These are phyloP conservation scores for Picus viridis DNA, from an alignment of 2,797 vertebrate species.

Conservation along the genomic window DNA sequence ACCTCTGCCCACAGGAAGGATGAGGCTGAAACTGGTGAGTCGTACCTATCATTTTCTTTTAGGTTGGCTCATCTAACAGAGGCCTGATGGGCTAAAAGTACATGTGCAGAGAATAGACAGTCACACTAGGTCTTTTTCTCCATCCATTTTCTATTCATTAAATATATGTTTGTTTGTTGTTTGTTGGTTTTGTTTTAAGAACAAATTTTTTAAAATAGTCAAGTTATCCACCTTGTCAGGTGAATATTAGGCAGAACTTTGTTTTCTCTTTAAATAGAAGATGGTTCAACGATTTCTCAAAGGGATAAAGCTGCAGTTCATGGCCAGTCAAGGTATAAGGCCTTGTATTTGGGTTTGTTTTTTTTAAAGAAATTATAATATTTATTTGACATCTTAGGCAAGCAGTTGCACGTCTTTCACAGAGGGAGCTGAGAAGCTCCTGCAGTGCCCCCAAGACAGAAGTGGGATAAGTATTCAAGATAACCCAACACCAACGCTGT, in stretches of 20 bases:
- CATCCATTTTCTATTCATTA: neutral
- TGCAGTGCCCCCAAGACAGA: neutral
- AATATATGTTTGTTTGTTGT: neutral
- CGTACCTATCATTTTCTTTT: neutral
- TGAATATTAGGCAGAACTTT: neutral
- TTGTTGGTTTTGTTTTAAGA: neutral
- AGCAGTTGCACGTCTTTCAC: neutral
- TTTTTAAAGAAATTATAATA: neutral
- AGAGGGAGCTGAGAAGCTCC: neutral
- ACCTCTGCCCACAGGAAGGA: neutral
- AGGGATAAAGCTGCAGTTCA: neutral
- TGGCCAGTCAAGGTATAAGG: neutral
- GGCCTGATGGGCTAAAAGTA: neutral
- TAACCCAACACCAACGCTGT: neutral
- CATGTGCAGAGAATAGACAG: neutral
- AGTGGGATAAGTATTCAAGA: neutral
- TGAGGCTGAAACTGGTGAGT: neutral
- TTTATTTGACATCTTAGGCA: neutral
- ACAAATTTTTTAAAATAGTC: neutral
- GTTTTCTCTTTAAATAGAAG: neutral
- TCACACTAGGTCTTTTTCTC: neutral
- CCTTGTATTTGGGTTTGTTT: neutral
- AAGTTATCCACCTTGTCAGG: neutral
- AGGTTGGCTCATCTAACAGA: neutral
- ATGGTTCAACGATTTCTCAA: neutral